These are phyloP conservation scores for Operophtera brumata DNA, from an alignment of 2,888 invertebrate species.

Conservation along the genomic window DNA sequence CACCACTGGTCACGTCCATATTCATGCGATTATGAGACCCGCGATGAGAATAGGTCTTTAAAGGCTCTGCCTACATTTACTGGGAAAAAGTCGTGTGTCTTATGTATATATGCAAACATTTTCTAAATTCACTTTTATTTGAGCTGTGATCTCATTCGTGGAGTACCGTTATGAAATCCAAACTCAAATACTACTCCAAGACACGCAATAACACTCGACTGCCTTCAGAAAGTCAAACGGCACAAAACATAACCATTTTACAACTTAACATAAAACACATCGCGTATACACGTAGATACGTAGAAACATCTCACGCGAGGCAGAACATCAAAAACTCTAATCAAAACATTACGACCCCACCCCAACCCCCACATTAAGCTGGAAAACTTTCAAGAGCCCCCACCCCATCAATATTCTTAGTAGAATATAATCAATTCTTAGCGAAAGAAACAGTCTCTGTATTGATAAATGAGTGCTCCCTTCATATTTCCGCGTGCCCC, in stretches of 20 bases:
- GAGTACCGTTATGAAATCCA: conserved; percentile 6
- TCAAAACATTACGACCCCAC: conserved; percentile 58
- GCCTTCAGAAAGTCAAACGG: conserved; percentile 23
- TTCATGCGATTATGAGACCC: too few species aligned
- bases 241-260: conserved; percentile 37
- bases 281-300: conserved; percentile 34
- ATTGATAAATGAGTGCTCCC: conserved; percentile 80
- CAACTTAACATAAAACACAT: conserved; percentile 39
- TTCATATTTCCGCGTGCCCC: conserved; percentile 76
- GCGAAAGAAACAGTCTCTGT: conserved; percentile 79
- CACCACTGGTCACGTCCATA: too few species aligned
- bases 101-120: too few species aligned
- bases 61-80: too few species aligned
- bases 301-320: conserved; percentile 39
- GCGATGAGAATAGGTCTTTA: too few species aligned
- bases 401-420: conserved; percentile 76
- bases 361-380: conserved; percentile 48
- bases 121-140: too few species aligned
- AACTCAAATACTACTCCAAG: conserved; percentile 6
- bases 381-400: conserved; percentile 56
- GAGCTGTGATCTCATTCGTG: too few species aligned
- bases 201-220: conserved; percentile 28
- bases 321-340: conserved; percentile 71
- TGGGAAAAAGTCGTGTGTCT: too few species aligned
- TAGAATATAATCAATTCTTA: conserved; percentile 80